Percentiles rank a stretch among this genome's conserved stretches.
phyloP scores from a whole-genome alignment of 2,797 vertebrate genomes.

The Hafferia zeledoni region DNA sequence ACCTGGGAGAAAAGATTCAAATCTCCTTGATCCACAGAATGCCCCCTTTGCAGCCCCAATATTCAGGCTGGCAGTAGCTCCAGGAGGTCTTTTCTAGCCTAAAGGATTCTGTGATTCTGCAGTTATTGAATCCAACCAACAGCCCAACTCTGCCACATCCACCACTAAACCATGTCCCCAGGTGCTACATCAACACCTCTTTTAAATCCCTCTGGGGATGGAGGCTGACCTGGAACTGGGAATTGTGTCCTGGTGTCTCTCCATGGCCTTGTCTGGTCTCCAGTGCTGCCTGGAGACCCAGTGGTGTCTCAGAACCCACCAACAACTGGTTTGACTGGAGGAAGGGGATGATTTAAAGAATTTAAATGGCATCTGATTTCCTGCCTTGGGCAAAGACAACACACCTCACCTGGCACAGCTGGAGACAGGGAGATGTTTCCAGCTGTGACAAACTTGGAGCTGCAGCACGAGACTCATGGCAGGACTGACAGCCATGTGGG shows the following conservation, averaged over 20 bases:
- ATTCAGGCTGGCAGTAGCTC: not conserved
- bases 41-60: not conserved
- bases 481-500: not conserved
- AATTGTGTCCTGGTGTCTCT: not conserved
- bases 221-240: not conserved
- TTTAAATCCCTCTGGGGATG: not conserved
- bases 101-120: not conserved
- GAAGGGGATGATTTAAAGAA: not conserved
- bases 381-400: not conserved
- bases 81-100: not conserved
- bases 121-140: not conserved
- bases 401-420: no score
- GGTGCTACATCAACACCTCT: not conserved
- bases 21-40: not conserved
- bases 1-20: not conserved
- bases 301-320: not conserved
- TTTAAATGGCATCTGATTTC: not conserved
- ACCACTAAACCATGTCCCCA: not conserved
- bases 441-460: not conserved
- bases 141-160: not conserved
- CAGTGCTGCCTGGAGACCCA: not conserved
- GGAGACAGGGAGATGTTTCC: not conserved
- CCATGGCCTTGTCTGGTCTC: not conserved
- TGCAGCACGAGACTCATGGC: not conserved
- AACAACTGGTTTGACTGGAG: fast-evolving